These are phyloP conservation scores for Plagodis pulveraria DNA, from an alignment of 2,888 invertebrate genomes.

Conservation along the genomic window DNA sequence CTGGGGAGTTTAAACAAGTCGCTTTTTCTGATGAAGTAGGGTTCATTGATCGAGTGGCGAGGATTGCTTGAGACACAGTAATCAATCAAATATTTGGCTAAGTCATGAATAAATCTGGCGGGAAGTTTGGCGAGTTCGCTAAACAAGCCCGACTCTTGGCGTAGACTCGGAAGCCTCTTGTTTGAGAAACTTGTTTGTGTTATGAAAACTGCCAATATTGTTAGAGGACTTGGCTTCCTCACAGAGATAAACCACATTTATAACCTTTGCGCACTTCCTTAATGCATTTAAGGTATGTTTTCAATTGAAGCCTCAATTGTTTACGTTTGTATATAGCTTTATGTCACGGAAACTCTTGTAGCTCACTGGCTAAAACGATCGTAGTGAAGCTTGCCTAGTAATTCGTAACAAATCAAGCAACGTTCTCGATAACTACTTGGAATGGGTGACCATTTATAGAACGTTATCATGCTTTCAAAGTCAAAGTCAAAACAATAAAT, in stretches of 20 bases:
- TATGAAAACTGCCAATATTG: conserved; percentile 26
- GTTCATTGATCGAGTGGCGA: conserved; percentile 69
- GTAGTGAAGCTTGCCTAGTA: too few species aligned
- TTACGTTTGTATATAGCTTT: too few species aligned
- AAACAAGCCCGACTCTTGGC: conserved; percentile 26
- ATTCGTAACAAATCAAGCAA: too few species aligned
- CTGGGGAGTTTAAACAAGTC: conserved; percentile 68
- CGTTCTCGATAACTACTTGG: too few species aligned
- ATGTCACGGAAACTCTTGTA: too few species aligned
- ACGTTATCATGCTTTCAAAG: too few species aligned
- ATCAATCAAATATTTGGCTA: conserved; percentile 82
- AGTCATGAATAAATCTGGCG: conserved; percentile 78
- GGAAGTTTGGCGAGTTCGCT: conserved; percentile 42
- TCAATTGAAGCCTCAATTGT: too few species aligned
- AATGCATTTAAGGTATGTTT: too few species aligned
- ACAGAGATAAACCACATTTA: background rate
- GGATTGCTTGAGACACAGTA: conserved; percentile 73
- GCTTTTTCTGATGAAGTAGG: conserved; percentile 75
- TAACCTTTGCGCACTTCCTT: too few species aligned
- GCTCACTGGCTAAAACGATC: too few species aligned
- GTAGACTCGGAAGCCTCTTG: conserved; percentile 22
- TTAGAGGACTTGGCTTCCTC: conserved; percentile 11
- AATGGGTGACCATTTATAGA: too few species aligned
- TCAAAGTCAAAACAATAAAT: too few species aligned
- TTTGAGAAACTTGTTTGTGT: conserved; percentile 25